Evolutionary conservation across 2,797 vertebrate genomes (phyloP).

Genomic region (Oreonectes daqikongensis): DNA sequence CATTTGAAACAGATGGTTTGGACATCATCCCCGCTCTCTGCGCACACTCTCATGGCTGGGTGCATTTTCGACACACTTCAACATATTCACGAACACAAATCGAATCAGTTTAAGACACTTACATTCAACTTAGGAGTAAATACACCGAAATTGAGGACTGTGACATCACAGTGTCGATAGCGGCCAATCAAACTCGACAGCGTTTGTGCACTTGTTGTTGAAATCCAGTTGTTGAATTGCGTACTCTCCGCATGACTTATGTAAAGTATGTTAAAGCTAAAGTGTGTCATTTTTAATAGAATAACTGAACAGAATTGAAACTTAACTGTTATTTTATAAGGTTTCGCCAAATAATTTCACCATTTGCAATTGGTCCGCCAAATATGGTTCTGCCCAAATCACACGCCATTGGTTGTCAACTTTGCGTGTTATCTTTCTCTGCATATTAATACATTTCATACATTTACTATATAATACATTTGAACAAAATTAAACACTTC

Average conservation of each 20-base stretch:
- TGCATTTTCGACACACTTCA: conserved; percentile 46
- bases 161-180: conserved; percentile 41
- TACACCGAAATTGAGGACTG: not conserved
- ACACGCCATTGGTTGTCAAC: not conserved
- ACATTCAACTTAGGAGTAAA: conserved; percentile 9
- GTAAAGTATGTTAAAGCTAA: conserved; percentile 10
- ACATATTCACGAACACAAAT: conserved; percentile 16
- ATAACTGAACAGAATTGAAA: not conserved
- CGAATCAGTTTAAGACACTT: conserved; percentile 19
- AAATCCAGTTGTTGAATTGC: not conserved
- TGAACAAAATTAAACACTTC: not conserved
- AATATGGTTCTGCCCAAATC: not conserved
- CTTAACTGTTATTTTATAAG: no score
- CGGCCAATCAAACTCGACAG: not conserved
- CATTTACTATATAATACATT: not conserved
- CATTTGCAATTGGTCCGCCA: not conserved
- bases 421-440: not conserved
- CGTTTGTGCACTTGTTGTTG: not conserved
- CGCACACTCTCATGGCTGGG: conserved; percentile 64
- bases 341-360: not conserved
- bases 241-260: not conserved
- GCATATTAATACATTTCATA: no score
- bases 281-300: not conserved
- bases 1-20: conserved; percentile 67
- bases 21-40: conserved; percentile 57